Evolutionary conservation across 1,140 invertebrate genomes (phyloP).

Genomic region (Heliothis subflexa): DNA sequence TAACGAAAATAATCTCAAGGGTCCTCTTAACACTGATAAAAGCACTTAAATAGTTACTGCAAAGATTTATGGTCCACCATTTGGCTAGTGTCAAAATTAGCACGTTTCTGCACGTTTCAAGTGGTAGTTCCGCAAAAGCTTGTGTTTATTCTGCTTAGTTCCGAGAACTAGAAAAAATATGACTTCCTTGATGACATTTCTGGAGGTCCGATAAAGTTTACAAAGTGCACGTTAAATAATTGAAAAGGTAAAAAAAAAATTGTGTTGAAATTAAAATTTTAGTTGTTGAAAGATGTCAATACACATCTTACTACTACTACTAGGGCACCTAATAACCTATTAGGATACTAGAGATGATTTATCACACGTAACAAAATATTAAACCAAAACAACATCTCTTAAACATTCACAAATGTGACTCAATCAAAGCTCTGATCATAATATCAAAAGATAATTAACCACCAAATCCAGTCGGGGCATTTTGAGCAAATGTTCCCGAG

Average conservation of each 20-base stretch:
- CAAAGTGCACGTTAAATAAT: too few relatives aligned
- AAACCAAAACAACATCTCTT: too few relatives aligned
- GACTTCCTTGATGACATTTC: too few relatives aligned
- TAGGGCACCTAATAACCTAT: too few relatives aligned
- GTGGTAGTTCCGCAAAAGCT: conserved; percentile 59
- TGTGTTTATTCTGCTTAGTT: conserved; percentile 32
- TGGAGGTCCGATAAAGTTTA: too few relatives aligned
- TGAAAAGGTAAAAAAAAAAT: too few relatives aligned
- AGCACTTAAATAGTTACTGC: conserved; percentile 36
- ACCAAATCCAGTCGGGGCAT: conserved; percentile 1
- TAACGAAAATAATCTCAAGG: conserved; percentile 43
- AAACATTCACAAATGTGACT: background rate
- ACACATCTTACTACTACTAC: too few relatives aligned
- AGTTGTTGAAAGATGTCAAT: too few relatives aligned
- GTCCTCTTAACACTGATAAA: conserved; percentile 23
- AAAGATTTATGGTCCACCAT: conserved; percentile 50
- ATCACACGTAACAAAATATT: too few relatives aligned
- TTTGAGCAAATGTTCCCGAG: conserved; percentile 16
- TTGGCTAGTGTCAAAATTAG: conserved; percentile 54
- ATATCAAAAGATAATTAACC: conserved; percentile 18
- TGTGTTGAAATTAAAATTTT: too few relatives aligned
- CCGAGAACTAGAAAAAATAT: background rate
- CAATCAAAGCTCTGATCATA: background rate
- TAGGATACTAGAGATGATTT: too few relatives aligned
- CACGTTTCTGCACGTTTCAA: conserved; percentile 66